Conservation (phyloP, 2,797 vertebrate species). For the Acestrorhynchus altus region DNA sequence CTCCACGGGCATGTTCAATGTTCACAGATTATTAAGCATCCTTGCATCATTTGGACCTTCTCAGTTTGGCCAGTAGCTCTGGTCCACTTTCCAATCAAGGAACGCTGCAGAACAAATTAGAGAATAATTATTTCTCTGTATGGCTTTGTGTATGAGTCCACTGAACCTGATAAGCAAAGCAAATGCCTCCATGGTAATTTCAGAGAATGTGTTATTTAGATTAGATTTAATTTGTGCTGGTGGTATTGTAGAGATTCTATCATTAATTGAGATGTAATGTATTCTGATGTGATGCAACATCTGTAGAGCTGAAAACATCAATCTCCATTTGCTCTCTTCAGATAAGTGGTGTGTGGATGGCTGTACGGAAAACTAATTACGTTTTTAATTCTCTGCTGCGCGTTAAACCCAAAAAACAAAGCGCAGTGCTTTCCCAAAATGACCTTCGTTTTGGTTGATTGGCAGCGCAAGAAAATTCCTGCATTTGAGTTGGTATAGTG, state of each 20-base stretch:
- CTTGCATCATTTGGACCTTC: not conserved
- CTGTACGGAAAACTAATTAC: not conserved
- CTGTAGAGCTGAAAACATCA: not conserved
- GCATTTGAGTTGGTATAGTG: too few species aligned
- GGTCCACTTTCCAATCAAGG: slow-evolving; percentile 27
- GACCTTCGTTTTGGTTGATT: not conserved
- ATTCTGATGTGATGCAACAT: slow-evolving; percentile 2
- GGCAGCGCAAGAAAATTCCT: too few species aligned
- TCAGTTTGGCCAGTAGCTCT: slow-evolving; percentile 10
- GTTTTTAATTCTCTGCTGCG: not conserved
- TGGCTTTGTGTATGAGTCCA: not conserved
- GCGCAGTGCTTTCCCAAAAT: not conserved
- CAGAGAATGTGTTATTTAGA: slow-evolving; percentile 2
- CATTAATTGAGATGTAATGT: slow-evolving; percentile 10
- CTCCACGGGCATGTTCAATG: not conserved
- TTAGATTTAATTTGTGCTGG: not conserved
- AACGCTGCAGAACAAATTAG: slow-evolving; percentile 4
- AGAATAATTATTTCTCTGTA: slow-evolving; percentile 35
- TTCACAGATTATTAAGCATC: not conserved
- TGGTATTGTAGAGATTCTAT: not conserved
- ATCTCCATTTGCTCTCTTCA: slow-evolving; percentile 3
- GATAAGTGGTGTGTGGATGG: not conserved
- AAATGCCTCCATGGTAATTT: slow-evolving; percentile 6
- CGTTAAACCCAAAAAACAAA: not conserved
- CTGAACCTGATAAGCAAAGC: not conserved